These are phyloP conservation scores for Ptilodon capucinus DNA, from an alignment of 2,888 invertebrate genomes.

Conservation along the genomic window DNA sequence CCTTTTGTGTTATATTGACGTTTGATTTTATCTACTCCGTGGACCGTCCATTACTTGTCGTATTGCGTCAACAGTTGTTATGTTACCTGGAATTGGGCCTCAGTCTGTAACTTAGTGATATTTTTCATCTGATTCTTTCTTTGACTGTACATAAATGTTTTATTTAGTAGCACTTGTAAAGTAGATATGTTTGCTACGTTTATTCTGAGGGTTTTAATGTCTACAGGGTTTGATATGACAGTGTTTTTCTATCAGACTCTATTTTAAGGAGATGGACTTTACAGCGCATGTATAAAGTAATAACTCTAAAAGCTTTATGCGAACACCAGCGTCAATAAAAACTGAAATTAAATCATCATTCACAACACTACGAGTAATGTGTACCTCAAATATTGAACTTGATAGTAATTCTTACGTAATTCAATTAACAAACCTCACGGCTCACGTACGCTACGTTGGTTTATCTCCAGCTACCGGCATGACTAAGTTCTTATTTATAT, in stretches of 20 bases:
- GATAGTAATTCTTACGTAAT: constrained; percentile 50
- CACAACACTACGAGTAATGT: constrained; percentile 14
- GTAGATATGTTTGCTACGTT: no score
- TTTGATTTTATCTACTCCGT: constrained; percentile 40
- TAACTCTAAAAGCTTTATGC: constrained; percentile 3
- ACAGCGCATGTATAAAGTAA: no score
- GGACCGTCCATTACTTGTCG: constrained; percentile 33
- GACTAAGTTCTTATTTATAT: constrained; percentile 38
- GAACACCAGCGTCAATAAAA: constrained; percentile 9
- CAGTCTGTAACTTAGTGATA: not conserved
- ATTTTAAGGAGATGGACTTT: no score
- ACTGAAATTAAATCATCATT: not conserved
- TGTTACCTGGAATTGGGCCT: not conserved
- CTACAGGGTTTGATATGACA: no score
- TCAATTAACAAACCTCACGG: constrained; percentile 64
- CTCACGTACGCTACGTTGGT: constrained; percentile 25
- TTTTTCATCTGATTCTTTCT: not conserved
- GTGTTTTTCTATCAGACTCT: no score
- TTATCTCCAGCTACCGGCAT: constrained; percentile 23
- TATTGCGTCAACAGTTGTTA: constrained; percentile 13
- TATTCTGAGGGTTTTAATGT: no score
- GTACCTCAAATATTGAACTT: constrained; percentile 28
- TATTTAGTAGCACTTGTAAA: no score
- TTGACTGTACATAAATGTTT: not conserved
- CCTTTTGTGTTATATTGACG: constrained; percentile 38